These are phyloP conservation scores for Pitta sordida DNA, from an alignment of 2,113 vertebrate species.

Conservation along the genomic window DNA sequence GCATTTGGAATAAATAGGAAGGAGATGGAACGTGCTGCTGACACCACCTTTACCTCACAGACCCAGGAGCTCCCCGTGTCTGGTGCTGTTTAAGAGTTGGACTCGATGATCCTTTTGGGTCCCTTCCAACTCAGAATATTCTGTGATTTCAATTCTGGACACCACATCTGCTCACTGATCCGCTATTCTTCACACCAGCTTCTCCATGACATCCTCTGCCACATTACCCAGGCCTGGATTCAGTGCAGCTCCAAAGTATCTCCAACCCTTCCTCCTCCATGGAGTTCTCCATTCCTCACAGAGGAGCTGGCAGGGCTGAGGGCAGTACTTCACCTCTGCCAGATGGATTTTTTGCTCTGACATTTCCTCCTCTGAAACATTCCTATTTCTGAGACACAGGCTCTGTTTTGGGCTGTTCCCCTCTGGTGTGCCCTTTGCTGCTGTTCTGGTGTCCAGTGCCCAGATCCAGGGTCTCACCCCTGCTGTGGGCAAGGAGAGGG, in stretches of 20 bases:
- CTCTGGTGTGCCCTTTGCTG: accelerated
- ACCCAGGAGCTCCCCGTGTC: accelerated
- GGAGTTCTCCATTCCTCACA: accelerated
- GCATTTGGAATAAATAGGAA: not conserved
- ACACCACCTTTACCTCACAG: accelerated
- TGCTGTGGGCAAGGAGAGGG: not conserved
- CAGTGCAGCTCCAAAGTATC: accelerated
- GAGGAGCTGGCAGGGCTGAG: not conserved
- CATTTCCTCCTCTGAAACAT: not conserved
- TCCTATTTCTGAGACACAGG: accelerated
- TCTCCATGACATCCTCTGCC: accelerated
- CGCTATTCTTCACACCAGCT: accelerated
- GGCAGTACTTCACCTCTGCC: not conserved
- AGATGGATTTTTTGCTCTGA: not conserved
- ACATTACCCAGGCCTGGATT: accelerated
- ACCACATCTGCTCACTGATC: not conserved
- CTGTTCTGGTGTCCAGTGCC: not conserved
- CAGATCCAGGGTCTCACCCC: not conserved
- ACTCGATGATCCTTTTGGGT: too few relatives aligned
- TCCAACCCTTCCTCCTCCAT: not conserved
- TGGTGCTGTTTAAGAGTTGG: too few relatives aligned
- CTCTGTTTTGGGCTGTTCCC: not conserved
- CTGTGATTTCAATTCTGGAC: too few relatives aligned
- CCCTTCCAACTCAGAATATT: too few relatives aligned
- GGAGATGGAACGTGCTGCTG: not conserved